Evolutionary conservation across 2,888 invertebrate species (phyloP).

Genomic region (Ophioninae sp.): DNA sequence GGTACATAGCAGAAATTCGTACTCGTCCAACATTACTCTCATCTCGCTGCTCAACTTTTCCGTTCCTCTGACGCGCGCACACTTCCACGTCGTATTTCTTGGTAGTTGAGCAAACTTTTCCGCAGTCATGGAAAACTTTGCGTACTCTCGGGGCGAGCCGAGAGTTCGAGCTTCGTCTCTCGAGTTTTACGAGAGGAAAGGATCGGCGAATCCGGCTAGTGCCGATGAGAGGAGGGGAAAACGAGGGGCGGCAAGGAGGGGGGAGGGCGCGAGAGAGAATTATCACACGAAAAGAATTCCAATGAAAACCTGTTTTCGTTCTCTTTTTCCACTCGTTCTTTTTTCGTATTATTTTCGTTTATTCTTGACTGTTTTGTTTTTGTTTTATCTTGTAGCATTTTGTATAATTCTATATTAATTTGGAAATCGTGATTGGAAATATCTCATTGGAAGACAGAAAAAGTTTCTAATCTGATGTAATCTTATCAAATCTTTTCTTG

Average conservation of each 20-base stretch:
- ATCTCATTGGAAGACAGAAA: no score
- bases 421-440: no score
- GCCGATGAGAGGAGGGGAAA: background rate
- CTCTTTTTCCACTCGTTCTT: background rate
- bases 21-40: slow-evolving; percentile 52
- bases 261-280: background rate
- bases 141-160: slow-evolving; percentile 48
- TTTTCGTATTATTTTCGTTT: background rate
- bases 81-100: slow-evolving; percentile 49
- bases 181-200: slow-evolving; percentile 41
- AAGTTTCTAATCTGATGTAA: no score
- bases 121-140: slow-evolving; percentile 62
- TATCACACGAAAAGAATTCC: slow-evolving; percentile 31
- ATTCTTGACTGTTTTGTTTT: no score
- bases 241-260: background rate
- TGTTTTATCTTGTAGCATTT: no score
- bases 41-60: slow-evolving; percentile 50
- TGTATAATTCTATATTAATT: no score
- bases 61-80: slow-evolving; percentile 16
- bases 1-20: slow-evolving; percentile 26
- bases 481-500: no score
- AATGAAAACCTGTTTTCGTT: slow-evolving; percentile 21
- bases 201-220: slow-evolving; percentile 9
- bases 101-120: slow-evolving; percentile 59
- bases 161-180: slow-evolving; percentile 52